Evolutionary conservation across 64 coral and sea anemone genomes (phyloP), one percentile per base, ranked within the genome.

Genomic region (Exaiptasia diaphana): DNA sequence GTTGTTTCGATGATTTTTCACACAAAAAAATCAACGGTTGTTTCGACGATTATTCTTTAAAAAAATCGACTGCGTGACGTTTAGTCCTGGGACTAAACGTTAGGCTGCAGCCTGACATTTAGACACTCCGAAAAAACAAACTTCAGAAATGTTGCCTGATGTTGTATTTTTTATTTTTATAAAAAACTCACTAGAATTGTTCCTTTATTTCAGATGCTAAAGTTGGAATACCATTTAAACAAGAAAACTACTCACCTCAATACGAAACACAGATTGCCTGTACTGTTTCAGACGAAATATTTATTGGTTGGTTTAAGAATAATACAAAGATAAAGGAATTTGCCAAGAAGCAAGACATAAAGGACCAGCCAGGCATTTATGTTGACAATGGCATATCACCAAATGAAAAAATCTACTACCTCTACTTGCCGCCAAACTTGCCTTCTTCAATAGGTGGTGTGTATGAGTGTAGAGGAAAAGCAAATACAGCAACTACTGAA

Each of bases 231-330:
- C 67, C 67, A 42, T 71, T 71, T 28, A 6, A 6, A 26, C 1
- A 7, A 13, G 67, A 71, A 1, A 22, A 3, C 4, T 41, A 20
- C 1, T 2, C 41, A 14, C 18, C 67, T 22, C 41, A 31, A 4
- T 1, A 1, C 20, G 38, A 17, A 4, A 25, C 36, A 1, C 36
- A 41, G 13, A 10, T 34, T 13, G 24, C 21, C 5, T 71, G 67
- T 20, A 43, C 37, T 22, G 67, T 71, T 11, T 13, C 36, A 14
- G 41, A 71, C 9, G 67, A 71, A 26, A 71, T 9, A 39, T 71
- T 71, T 41, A 22, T 71, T 6, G 67, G 67, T 24, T 71, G 67
- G 67, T 71, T 71, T 42, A 71, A 71, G 67, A 15, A 2, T 20
- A 71, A n/a, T 69, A 6, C 14, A 12, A 69, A 37, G 28, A 69